Conservation (phyloP, 1,140 invertebrate species). For the Zaprionus vittiger region DNA sequence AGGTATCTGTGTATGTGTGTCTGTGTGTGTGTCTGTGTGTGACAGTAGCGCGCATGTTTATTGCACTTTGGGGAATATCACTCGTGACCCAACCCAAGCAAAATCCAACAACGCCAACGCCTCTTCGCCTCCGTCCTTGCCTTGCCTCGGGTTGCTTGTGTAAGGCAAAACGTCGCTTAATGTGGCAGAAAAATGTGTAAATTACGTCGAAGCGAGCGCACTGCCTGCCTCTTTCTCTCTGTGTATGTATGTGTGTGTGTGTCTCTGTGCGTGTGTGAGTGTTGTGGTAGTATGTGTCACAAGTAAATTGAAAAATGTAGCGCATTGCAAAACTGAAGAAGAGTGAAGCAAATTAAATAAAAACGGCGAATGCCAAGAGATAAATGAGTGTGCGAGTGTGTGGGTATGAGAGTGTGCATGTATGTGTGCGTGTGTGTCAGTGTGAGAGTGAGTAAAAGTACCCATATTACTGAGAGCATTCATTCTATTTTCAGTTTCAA, state of each 20-base stretch:
- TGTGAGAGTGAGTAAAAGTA: background rate
- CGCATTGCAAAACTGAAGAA: conserved; percentile 69
- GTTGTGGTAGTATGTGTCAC: conserved; percentile 50
- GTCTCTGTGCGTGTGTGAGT: conserved; percentile 44
- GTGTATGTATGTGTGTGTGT: conserved; percentile 11
- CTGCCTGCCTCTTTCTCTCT: conserved; percentile 7
- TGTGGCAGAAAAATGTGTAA: conserved; percentile 83
- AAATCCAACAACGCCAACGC: conserved; percentile 49
- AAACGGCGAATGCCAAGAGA: conserved; percentile 69
- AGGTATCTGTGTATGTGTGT: conserved; percentile 36
- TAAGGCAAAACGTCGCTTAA: conserved; percentile 70
- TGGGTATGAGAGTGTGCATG: background rate
- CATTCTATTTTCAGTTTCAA: conserved; percentile 10
- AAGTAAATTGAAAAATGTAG: conserved; percentile 76
- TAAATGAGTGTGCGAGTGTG: conserved; percentile 35
- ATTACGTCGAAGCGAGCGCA: conserved; percentile 64
- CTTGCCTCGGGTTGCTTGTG: conserved; percentile 32
- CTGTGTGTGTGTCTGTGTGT: conserved; percentile 53
- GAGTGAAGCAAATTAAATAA: conserved; percentile 76
- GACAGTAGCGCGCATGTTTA: conserved; percentile 76
- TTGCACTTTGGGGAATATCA: conserved; percentile 79
- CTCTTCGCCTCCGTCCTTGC: conserved; percentile 23
- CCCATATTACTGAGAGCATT: background rate
- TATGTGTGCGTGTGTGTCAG: background rate
- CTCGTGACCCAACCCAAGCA: conserved; percentile 52